Base-by-base conservation (phyloP, 30 jellyfish, hydroid and myxozoan genomes). In the Pelagia noctiluca region DNA sequence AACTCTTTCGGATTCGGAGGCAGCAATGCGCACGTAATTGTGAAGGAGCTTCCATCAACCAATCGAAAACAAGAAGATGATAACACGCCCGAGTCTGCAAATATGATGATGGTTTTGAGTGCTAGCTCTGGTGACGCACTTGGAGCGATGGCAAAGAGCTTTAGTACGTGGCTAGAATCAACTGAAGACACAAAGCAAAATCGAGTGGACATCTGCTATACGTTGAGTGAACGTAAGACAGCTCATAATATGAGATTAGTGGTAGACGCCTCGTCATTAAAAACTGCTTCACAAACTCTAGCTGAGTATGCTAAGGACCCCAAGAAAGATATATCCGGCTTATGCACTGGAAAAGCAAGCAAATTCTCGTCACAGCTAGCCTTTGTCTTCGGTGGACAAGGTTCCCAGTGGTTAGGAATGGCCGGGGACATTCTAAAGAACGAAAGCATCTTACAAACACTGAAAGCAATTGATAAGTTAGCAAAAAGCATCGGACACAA, bases 1-100 rank as follows among this genome's bases (percentile, higher is more conserved):
- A 82, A 71, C 42, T 82, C 86, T 2, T 82, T 82, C 35, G 92
- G 92, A 34, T 82, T 82, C 32, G 92, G 92, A 18, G 92, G 92
- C 37, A 82, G 92, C 57, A 82, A 82, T 30, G 92, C 68, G 0
- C 92, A 82, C 38, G 29, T 82, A 8, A 32, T 82, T 16, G n/a
- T n/a, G n/a, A n/a, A n/a, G n/a, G 71, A 67, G n/a, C n/a, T n/a
- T n/a, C n/a, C n/a, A n/a, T n/a, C n/a, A n/a, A n/a, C n/a, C n/a
- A n/a, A n/a, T n/a, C 7, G 21, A 71, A 82, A 53, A 82, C 22
- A 16, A 61, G 35, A 57, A 35, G 30, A 18, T n/a, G 23, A 4
- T 34, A 4, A 37, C 10, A 1, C 76, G n/a, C 37, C 13, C 7
- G 18, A 49, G 4, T 22, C 3, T 7, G 46, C 28, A 1, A 16